phyloP scores from a whole-genome alignment of 2,113 vertebrate genomes.

The Stictonetta naevosa region DNA sequence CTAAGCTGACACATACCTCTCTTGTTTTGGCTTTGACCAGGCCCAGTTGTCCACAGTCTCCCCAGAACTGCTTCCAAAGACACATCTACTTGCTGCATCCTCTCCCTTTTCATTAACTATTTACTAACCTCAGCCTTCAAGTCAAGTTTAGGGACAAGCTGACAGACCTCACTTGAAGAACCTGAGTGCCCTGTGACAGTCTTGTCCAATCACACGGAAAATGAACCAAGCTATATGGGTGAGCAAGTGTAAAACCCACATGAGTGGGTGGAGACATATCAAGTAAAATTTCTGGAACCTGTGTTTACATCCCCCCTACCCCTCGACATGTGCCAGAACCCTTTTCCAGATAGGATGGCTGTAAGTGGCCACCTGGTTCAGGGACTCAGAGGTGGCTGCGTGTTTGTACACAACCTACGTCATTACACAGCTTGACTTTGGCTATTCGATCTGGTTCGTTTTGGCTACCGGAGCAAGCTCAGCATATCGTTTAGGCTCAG shows the following conservation, averaged over 20 bases:
- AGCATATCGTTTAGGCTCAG: not conserved
- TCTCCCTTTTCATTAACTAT: not conserved
- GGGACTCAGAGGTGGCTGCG: not conserved
- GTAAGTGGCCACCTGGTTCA: not conserved
- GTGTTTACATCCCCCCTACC: not conserved
- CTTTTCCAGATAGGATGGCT: not conserved
- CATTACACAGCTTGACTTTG: not conserved
- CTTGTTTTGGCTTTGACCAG: not conserved
- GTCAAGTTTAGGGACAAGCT: not conserved
- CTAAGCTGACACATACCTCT: not conserved
- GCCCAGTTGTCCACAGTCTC: not conserved
- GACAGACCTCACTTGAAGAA: not conserved
- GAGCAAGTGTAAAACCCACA: not conserved
- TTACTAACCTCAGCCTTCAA: not conserved
- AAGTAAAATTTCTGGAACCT: not conserved
- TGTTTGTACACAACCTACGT: not conserved
- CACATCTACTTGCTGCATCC: not conserved
- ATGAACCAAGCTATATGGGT: not conserved
- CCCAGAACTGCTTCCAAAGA: not conserved
- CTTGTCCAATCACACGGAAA: not conserved
- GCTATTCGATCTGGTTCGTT: not conserved
- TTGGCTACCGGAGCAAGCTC: not conserved
- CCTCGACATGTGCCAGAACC: not conserved
- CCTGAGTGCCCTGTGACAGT: not conserved
- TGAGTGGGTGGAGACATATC: not conserved